These are phyloP conservation scores for Centrocercus urophasianus DNA, from an alignment of 2,113 vertebrate species.

Conservation along the genomic window DNA sequence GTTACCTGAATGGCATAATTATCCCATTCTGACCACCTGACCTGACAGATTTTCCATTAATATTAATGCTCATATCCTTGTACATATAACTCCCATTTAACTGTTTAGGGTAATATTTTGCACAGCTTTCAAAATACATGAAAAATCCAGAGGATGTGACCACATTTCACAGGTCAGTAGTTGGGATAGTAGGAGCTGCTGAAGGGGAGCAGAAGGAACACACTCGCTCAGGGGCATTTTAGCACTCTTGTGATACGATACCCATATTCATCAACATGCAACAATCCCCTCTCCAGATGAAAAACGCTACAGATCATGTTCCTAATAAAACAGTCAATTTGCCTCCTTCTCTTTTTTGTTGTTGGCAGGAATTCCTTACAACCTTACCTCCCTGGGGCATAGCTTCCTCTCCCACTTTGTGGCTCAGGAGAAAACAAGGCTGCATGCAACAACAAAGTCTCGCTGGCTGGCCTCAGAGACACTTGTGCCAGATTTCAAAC, in stretches of 20 bases:
- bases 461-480: accelerated
- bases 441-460: slow-evolving; percentile 23
- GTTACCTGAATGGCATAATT: background rate
- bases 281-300: slow-evolving; percentile 56
- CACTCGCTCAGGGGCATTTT: slow-evolving; percentile 65
- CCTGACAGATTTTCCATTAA: background rate
- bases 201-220: slow-evolving; percentile 59
- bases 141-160: slow-evolving; percentile 12
- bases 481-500: background rate
- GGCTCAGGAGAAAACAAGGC: slow-evolving; percentile 27
- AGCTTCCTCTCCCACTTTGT: slow-evolving; percentile 9
- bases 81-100: slow-evolving; percentile 24
- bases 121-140: slow-evolving; percentile 58
- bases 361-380: slow-evolving; percentile 42
- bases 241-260: slow-evolving; percentile 66
- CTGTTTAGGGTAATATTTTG: slow-evolving; percentile 8
- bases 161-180: slow-evolving; percentile 68
- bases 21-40: background rate
- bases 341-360: slow-evolving; percentile 60
- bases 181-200: slow-evolving; percentile 43
- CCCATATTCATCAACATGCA: slow-evolving; percentile 64
- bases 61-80: slow-evolving; percentile 26
- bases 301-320: slow-evolving; percentile 67
- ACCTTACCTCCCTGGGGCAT: slow-evolving; percentile 2
- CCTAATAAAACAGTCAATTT: slow-evolving; percentile 72